These are phyloP conservation scores for Armadillidium nasatum DNA, from an alignment of 1,140 invertebrate species.

Conservation along the genomic window DNA sequence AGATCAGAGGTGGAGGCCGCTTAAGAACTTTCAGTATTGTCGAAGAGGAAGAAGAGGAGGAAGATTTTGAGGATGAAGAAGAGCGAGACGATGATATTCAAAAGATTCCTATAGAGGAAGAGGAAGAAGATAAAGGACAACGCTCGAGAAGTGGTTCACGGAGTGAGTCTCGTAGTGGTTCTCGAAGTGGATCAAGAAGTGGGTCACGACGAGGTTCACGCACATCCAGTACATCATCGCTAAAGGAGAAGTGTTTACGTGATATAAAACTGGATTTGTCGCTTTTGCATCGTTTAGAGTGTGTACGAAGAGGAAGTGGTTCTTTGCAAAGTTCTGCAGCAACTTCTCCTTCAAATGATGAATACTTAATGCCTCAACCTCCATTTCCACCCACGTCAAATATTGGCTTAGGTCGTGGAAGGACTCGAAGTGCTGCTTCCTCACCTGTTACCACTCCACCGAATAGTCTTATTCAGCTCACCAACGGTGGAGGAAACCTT, in stretches of 20 bases:
- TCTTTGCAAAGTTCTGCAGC: constrained; percentile 38
- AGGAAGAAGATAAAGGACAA: constrained; percentile 30
- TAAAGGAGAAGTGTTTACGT: constrained; percentile 39
- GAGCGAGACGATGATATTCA: constrained; percentile 22
- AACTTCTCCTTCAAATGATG: constrained; percentile 37
- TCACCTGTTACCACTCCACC: constrained; percentile 41
- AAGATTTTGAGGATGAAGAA: constrained; percentile 18
- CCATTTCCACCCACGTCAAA: constrained; percentile 46
- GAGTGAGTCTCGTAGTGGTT: constrained; percentile 40
- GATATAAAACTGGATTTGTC: constrained; percentile 39
- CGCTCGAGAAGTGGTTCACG: constrained; percentile 40
- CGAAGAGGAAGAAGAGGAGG: constrained; percentile 41
- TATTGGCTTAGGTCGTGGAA: constrained; percentile 42
- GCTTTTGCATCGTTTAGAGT: constrained; percentile 38
- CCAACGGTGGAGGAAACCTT: constrained; percentile 41
- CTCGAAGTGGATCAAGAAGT: constrained; percentile 37
- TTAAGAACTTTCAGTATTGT: constrained; percentile 44
- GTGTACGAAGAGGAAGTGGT: constrained; percentile 35
- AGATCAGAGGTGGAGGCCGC: constrained; percentile 32
- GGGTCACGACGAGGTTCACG: constrained; percentile 36
- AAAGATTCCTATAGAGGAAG: not conserved
- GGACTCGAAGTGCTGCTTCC: constrained; percentile 37
- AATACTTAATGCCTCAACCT: constrained; percentile 38
- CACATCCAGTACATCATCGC: constrained; percentile 37
- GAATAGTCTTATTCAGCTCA: constrained; percentile 50